phyloP scores from a whole-genome alignment of 2,888 invertebrate genomes.

The Mythimna impura region DNA sequence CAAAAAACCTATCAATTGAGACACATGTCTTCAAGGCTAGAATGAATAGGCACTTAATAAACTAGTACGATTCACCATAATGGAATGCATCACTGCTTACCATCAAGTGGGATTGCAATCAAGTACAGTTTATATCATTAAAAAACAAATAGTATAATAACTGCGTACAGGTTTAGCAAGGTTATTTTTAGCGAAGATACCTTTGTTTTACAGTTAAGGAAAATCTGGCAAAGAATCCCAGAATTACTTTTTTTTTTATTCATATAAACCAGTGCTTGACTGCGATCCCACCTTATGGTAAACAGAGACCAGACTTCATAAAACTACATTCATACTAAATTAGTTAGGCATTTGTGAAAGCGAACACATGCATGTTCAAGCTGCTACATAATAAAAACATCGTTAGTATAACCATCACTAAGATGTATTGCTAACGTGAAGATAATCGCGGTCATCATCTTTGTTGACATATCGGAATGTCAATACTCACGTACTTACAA shows the following conservation, averaged over 20 bases:
- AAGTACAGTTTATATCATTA: no score
- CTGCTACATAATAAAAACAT: constrained; percentile 19
- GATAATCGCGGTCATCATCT: constrained; percentile 22
- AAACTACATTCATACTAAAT: not conserved
- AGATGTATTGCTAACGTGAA: constrained; percentile 29
- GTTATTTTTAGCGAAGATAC: not conserved
- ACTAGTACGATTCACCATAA: no score
- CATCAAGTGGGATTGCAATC: no score
- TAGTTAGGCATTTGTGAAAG: not conserved
- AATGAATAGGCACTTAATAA: no score
- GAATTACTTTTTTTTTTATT: no score
- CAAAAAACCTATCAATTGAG: no score
- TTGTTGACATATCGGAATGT: constrained; percentile 2
- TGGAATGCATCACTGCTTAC: no score
- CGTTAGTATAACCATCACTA: constrained; percentile 2
- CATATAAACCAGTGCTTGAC: no score
- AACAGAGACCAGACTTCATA: not conserved
- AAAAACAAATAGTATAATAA: not conserved
- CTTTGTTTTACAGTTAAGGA: not conserved
- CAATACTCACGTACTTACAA: constrained; percentile 2
- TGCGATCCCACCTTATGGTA: no score
- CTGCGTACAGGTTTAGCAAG: not conserved
- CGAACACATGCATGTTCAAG: not conserved
- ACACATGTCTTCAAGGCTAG: no score
- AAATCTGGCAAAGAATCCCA: not conserved